phyloP scores from a whole-genome alignment of 2,888 invertebrate species.

The Drosophila ochracea region DNA sequence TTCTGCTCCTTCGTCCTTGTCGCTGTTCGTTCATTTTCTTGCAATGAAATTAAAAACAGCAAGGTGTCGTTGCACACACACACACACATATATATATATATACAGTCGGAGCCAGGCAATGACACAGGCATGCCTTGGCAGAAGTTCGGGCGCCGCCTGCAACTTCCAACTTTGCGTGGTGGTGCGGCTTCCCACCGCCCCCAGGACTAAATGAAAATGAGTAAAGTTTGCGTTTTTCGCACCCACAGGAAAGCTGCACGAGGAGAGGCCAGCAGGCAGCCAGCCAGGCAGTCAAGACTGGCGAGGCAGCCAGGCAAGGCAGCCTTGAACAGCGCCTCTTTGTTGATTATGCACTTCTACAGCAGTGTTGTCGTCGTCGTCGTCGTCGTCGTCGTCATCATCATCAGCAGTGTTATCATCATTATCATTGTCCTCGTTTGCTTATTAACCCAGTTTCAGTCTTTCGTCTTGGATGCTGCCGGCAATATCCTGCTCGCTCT shows the following conservation, averaged over 20 bases:
- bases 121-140: conserved; percentile 39
- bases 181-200: conserved; percentile 12
- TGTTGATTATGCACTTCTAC: conserved; percentile 78
- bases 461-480: conserved; percentile 47
- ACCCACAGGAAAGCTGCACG: conserved; percentile 53
- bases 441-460: conserved; percentile 83
- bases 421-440: conserved; percentile 58
- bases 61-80: conserved; percentile 67
- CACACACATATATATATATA: conserved; percentile 20
- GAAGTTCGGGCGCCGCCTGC: conserved; percentile 37
- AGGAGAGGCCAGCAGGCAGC: conserved; percentile 5
- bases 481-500: conserved; percentile 37
- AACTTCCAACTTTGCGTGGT: conserved; percentile 32
- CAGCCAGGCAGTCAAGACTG: conserved; percentile 6
- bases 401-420: conserved; percentile 17
- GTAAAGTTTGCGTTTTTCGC: conserved; percentile 70
- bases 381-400: conserved; percentile 20
- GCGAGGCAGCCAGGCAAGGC: conserved; percentile 18
- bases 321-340: conserved; percentile 34
- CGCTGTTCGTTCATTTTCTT: conserved; percentile 63
- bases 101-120: conserved; percentile 30
- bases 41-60: conserved; percentile 84
- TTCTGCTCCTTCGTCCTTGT: conserved; percentile 45
- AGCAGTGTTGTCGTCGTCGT: conserved; percentile 29
- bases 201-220: conserved; percentile 77